phyloP scores from a whole-genome alignment of 1,140 invertebrate species.

The Aleiodes sp. region DNA sequence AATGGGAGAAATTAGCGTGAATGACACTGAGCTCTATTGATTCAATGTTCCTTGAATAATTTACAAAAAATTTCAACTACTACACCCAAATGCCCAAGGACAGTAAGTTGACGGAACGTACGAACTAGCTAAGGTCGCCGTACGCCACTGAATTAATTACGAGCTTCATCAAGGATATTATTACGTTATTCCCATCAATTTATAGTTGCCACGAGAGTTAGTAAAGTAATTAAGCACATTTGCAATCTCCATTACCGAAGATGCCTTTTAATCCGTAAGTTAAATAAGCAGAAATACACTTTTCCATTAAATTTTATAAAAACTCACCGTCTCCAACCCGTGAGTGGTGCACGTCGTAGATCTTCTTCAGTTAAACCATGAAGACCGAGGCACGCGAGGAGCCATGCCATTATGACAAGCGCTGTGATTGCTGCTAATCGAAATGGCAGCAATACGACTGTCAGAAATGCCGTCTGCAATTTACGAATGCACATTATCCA shows the following conservation, averaged over 20 bases:
- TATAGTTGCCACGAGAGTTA: no score
- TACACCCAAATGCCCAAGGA: no score
- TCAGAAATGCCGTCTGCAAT: slow-evolving; percentile 81
- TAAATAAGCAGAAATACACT: no score
- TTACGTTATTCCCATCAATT: no score
- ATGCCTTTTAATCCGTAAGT: no score
- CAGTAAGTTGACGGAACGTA: no score
- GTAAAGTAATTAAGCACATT: no score
- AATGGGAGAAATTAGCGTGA: not conserved
- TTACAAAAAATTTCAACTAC: not conserved
- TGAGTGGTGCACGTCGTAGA: slow-evolving; percentile 75
- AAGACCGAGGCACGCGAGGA: slow-evolving; percentile 81
- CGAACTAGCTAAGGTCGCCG: no score
- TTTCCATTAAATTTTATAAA: no score
- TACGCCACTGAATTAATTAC: no score
- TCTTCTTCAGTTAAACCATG: slow-evolving; percentile 81
- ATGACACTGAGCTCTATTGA: not conserved
- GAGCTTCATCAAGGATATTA: no score
- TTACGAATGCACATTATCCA: slow-evolving; percentile 31
- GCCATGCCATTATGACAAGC: slow-evolving; percentile 81
- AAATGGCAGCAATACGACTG: slow-evolving; percentile 80
- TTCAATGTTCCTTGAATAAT: slow-evolving; percentile 1
- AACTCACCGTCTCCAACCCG: slow-evolving; percentile 84
- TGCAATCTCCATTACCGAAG: no score
- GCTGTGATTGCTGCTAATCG: slow-evolving; percentile 78